Conservation (phyloP, 2,888 invertebrate species). For the Cantharis lateralis region DNA sequence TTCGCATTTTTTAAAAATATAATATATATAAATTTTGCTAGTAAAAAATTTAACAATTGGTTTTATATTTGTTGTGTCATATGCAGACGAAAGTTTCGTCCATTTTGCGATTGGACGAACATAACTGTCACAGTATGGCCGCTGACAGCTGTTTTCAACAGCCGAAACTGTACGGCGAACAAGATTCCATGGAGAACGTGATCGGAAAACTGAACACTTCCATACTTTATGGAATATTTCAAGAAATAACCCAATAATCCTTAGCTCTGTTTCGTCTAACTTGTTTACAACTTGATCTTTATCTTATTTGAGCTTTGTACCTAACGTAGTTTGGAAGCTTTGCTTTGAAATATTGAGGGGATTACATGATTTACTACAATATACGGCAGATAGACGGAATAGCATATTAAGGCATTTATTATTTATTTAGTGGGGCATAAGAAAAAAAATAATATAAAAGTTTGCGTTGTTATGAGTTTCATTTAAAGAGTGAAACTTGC, state of each 20-base stretch:
- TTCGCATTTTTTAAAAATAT: not conserved
- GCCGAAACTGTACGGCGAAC: constrained; percentile 31
- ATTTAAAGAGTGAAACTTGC: constrained; percentile 12
- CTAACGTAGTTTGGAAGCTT: constrained; percentile 23
- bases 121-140: constrained; percentile 30
- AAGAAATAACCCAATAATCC: constrained; percentile 33
- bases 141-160: constrained; percentile 36
- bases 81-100: constrained; percentile 18
- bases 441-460: constrained; percentile 9
- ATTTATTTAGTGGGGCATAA: constrained; percentile 21
- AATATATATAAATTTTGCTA: not conserved
- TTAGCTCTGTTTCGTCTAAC: constrained; percentile 32
- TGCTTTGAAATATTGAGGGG: constrained; percentile 28
- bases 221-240: constrained; percentile 28
- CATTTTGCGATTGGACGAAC: constrained; percentile 21
- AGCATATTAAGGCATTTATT: constrained; percentile 12
- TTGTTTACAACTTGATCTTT: constrained; percentile 34
- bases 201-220: constrained; percentile 30
- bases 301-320: constrained; percentile 30
- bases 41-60: not conserved
- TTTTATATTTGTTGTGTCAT: constrained; percentile 9
- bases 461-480: constrained; percentile 2
- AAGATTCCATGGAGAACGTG: constrained; percentile 34
- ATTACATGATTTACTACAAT: constrained; percentile 21
- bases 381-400: constrained; percentile 20